A percentile compares a stretch with the other conserved stretches of the same genome.
Evolutionary conservation across 1,140 invertebrate species (phyloP).

Genomic region (Diprion similis): DNA sequence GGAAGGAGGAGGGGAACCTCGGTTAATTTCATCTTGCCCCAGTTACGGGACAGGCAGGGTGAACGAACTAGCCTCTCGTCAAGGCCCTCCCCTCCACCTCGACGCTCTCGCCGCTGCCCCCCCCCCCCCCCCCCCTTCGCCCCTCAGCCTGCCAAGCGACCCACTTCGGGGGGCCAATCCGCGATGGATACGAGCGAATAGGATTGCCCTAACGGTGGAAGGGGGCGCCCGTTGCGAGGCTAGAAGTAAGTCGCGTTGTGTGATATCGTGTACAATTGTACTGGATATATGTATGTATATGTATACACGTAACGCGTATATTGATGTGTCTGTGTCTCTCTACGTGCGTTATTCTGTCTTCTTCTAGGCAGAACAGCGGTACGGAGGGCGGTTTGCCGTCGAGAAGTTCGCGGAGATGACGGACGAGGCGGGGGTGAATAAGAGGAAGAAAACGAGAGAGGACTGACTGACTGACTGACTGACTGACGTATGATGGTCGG

Average conservation of each 20-base stretch:
- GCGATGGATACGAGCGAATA: too few species aligned
- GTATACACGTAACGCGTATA: too few species aligned
- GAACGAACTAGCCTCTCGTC: constrained; percentile 63
- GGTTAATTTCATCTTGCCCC: constrained; percentile 65
- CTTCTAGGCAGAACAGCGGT: too few species aligned
- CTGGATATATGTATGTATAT: too few species aligned
- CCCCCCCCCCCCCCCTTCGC: background rate
- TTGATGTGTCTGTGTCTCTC: too few species aligned
- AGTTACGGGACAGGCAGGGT: constrained; percentile 62
- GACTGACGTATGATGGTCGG: background rate
- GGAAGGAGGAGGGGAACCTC: constrained; percentile 40
- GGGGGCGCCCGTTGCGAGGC: too few species aligned
- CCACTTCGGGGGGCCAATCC: background rate
- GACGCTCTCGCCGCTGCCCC: constrained; percentile 18
- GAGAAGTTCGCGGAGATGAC: too few species aligned
- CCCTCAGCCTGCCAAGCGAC: background rate
- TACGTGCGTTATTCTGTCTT: too few species aligned
- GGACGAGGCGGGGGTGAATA: background rate
- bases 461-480: background rate
- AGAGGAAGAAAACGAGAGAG: background rate
- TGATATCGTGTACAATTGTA: too few species aligned
- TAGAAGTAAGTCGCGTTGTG: too few species aligned
- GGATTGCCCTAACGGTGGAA: too few species aligned
- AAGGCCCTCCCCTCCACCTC: constrained; percentile 60
- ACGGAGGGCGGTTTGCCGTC: too few species aligned